Conservation (phyloP, 2,888 invertebrate species). For the Volucella zonaria region DNA sequence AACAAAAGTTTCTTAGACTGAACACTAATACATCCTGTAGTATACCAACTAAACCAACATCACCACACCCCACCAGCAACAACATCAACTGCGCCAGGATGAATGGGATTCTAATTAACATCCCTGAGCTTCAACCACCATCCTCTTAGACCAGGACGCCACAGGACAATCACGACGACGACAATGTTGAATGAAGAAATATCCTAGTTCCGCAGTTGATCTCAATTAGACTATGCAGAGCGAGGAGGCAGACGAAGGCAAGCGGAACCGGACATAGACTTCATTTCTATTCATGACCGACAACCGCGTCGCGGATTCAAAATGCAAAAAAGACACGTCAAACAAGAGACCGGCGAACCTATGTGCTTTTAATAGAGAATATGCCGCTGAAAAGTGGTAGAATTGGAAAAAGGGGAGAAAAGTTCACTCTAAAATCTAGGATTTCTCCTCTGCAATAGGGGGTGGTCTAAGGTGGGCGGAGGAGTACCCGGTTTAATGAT, state of each 20-base stretch:
- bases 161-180: neutral
- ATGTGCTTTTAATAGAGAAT: constrained; percentile 11
- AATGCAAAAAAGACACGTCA: neutral
- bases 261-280: neutral
- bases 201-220: constrained; percentile 12
- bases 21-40: neutral
- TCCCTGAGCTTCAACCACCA: neutral
- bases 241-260: neutral
- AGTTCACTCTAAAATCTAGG: neutral
- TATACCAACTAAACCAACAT: neutral
- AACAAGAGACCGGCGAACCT: constrained; percentile 33
- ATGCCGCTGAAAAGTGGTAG: neutral
- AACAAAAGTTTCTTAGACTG: constrained; percentile 2
- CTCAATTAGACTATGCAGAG: constrained; percentile 34
- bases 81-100: neutral
- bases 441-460: no score
- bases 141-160: no score
- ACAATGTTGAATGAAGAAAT: neutral
- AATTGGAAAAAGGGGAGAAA: neutral
- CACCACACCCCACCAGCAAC: neutral
- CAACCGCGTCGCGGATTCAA: neutral
- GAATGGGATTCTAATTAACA: constrained; percentile 37
- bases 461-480: neutral
- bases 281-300: neutral
- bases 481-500: constrained; percentile 6